A percentile compares a stretch with the other conserved stretches of the same genome.
Evolutionary conservation across 2,888 invertebrate species (phyloP).

Genomic region (Tenthredo mesomela): DNA sequence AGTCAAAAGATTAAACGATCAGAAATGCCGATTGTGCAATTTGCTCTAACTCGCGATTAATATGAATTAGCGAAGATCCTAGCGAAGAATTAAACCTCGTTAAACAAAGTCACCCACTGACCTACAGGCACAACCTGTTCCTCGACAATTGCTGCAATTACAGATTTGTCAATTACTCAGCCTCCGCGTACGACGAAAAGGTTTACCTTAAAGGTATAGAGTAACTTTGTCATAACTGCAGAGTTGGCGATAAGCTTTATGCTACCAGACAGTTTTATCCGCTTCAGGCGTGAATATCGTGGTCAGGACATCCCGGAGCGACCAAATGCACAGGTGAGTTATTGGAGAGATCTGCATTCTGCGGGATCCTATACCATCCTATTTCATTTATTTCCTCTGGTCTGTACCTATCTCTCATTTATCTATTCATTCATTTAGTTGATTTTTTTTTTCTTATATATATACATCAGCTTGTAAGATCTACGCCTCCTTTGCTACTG

Average conservation of each 20-base stretch:
- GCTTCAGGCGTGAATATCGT: constrained; percentile 16
- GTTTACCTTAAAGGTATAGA: background rate
- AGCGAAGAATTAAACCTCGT: constrained; percentile 30
- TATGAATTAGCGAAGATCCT: background rate
- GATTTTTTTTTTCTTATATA: constrained; percentile 32
- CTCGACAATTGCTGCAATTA: constrained; percentile 49
- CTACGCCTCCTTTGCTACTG: constrained; percentile 24
- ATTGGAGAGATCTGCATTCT: constrained; percentile 67
- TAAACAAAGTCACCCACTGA: constrained; percentile 45
- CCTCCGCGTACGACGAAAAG: background rate
- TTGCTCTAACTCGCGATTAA: background rate
- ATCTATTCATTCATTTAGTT: constrained; percentile 39
- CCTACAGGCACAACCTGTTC: constrained; percentile 43
- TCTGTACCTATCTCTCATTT: constrained; percentile 22
- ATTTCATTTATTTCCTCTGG: constrained; percentile 19
- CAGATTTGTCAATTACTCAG: constrained; percentile 43
- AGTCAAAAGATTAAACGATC: background rate
- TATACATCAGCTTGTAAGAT: constrained; percentile 9
- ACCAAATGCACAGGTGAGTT: constrained; percentile 62
- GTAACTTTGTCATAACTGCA: background rate
- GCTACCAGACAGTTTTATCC: background rate
- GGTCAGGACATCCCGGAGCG: constrained; percentile 22
- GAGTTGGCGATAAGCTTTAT: background rate
- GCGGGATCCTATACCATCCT: constrained; percentile 45
- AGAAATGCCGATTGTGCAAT: background rate